Base-by-base conservation (phyloP, 2,113 vertebrate species). In the Etia nguti region DNA sequence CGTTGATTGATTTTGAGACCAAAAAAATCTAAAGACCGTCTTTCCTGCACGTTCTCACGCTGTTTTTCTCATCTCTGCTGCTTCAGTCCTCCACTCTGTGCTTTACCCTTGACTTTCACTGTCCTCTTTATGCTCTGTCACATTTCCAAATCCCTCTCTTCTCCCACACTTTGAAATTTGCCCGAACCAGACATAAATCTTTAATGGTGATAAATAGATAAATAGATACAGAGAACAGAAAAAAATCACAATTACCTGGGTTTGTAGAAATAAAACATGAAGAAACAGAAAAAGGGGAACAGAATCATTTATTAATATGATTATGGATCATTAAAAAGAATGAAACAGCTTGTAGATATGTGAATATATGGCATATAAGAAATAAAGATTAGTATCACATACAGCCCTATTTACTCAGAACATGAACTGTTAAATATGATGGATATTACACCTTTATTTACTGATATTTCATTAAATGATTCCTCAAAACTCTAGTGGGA, bases 141-240 rank as follows among this genome's bases (percentile, higher is more conserved):
- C 82, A 87, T 88, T 89, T 86, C 18, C 15, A 83, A 88, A 84
- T 84, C 79, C 83, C 34, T 91, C 75, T 89, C 65, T 88, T 86
- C 55, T 87, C 18, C 12, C 55, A 38, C 36, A 73, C 38, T 80
- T 86, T 84, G 82, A 88, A 83, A 77, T 80, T 82, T 73, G 13
- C 8, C 38, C 6, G 6, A 81, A 59, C 52, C 55, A 80, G 16
- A 56, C 68, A 79, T 80, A n/a, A 38, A 87, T 73, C 18, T 86
- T 82, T 80, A 41, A 88, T 80, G 60, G 8, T 41, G 81, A 83
- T 65, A 82, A 82, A 59, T 57, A 73, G 36, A 87, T 80, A 38
- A 34, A 57, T 62, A 41, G 70, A 38, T 62, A 12, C 26, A 56
- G 24, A 65, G 70, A 92, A 43, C 43, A 70, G 29, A 87, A 48